phyloP scores from a whole-genome alignment of 1,140 invertebrate genomes.

The Anthonomus grandis region DNA sequence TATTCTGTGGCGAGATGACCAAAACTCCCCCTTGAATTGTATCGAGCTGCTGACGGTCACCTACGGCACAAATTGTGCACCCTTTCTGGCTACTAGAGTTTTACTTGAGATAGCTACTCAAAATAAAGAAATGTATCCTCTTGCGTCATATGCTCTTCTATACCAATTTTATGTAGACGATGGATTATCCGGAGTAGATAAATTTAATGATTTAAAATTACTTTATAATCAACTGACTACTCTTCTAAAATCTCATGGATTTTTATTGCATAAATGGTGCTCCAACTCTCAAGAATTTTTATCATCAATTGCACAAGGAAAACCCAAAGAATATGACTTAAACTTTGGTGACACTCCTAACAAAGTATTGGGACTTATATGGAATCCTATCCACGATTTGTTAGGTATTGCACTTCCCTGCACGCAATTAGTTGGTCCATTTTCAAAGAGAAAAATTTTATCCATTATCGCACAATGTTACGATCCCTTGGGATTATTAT shows the following conservation, averaged over 20 bases:
- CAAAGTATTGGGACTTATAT: slow-evolving; percentile 13
- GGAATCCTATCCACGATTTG: slow-evolving; percentile 2
- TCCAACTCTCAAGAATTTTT: slow-evolving; percentile 3
- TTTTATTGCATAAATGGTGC: slow-evolving; percentile 15
- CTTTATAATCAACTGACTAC: slow-evolving; percentile 5
- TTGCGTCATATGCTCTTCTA: slow-evolving; percentile 32
- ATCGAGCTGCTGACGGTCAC: slow-evolving; percentile 15
- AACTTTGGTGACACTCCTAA: neutral
- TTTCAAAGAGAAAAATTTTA: slow-evolving; percentile 9
- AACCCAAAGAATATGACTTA: neutral
- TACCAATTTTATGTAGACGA: slow-evolving; percentile 22
- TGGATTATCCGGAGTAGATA: slow-evolving; percentile 22
- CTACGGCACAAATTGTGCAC: slow-evolving; percentile 13
- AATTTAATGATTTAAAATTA: neutral
- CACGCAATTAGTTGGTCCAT: neutral
- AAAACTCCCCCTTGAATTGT: slow-evolving; percentile 5
- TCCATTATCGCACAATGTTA: slow-evolving; percentile 11
- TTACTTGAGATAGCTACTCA: slow-evolving; percentile 23
- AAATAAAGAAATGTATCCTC: neutral
- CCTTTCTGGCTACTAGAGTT: slow-evolving; percentile 18
- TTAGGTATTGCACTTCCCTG: neutral
- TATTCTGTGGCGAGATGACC: slow-evolving; percentile 7
- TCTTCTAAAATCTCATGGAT: slow-evolving; percentile 7
- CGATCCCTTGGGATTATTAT: slow-evolving; percentile 12
- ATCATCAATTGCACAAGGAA: neutral